A percentile compares a stretch with the other conserved stretches of the same genome.
phyloP scores from a whole-genome alignment of 2,113 vertebrate species.

The Mus musculus region GRCm39 chr14:11196501-11197000 shows the following conservation, averaged over 20 bases:
- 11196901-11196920: background rate
- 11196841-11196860: background rate
- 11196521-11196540: background rate
- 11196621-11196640: background rate
- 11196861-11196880: background rate
- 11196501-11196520: background rate
- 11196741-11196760: background rate
- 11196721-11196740: background rate
- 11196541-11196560: constrained; percentile 12
- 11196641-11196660: constrained; percentile 21
- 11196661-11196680: background rate
- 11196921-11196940: background rate
- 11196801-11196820: background rate
- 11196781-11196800: background rate
- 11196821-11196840: too few relatives aligned
- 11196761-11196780: background rate
- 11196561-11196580: constrained; percentile 9
- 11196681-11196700: background rate
- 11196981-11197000: background rate
- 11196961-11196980: background rate
- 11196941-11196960: background rate
- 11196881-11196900: background rate
- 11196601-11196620: background rate
- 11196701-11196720: constrained; percentile 32
- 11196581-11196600: background rate